phyloP scores from a whole-genome alignment of 2,797 vertebrate genomes.

The Liasis olivaceus region DNA sequence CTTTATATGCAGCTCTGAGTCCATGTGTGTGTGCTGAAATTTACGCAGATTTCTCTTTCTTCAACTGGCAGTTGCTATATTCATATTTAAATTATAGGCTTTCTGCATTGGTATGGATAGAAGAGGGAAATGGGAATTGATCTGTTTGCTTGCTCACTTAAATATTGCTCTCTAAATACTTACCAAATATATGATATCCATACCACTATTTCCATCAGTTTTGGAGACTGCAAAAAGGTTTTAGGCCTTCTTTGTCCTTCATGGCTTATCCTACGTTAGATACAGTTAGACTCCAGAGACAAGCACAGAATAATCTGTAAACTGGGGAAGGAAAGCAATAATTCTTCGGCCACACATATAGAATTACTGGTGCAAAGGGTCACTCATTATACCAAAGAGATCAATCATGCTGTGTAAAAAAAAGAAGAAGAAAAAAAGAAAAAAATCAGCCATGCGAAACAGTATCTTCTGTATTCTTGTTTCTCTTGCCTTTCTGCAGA shows the following conservation, averaged over 20 bases:
- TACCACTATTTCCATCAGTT: not conserved
- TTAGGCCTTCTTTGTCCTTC: conserved; percentile 26
- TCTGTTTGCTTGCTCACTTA: not conserved
- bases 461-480: conserved; percentile 10
- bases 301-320: not conserved
- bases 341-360: conserved; percentile 24
- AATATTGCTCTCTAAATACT: not conserved
- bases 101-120: not conserved
- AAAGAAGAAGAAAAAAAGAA: not conserved
- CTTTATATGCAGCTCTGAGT: not conserved
- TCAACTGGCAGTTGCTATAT: not conserved
- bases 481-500: not conserved
- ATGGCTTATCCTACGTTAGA: conserved; percentile 33
- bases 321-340: not conserved
- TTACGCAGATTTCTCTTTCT: not conserved
- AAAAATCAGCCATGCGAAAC: not conserved
- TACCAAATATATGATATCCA: not conserved
- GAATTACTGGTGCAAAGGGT: conserved; percentile 30
- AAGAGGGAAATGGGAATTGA: not conserved
- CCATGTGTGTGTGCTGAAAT: not conserved
- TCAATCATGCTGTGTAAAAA: conserved; percentile 26
- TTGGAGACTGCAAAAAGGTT: not conserved
- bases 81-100: not conserved
- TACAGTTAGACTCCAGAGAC: conserved; percentile 40
- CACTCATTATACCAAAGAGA: conserved; percentile 33